Evolutionary conservation across 64 coral and sea anemone genomes (phyloP).

Genomic region (Montipora sp.): DNA sequence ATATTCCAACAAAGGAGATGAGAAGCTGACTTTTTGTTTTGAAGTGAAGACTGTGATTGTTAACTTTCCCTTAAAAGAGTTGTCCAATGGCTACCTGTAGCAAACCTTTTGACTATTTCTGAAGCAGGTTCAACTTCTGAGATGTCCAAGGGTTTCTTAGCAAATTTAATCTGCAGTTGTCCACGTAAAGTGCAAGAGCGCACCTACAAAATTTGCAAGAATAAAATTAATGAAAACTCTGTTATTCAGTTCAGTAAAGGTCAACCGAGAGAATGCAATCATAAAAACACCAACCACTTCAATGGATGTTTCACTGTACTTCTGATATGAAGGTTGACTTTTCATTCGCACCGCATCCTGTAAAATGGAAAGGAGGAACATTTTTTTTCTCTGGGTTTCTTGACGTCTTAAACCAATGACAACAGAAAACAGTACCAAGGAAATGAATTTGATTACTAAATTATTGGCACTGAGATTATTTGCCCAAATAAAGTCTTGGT

Average conservation of each 20-base stretch:
- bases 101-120: slow-evolving; percentile 95
- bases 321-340: slow-evolving; percentile 79
- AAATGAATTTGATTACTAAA: no score
- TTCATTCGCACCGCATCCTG: slow-evolving; percentile 85
- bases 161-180: slow-evolving; percentile 91
- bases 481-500: no score
- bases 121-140: slow-evolving; percentile 92
- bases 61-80: no score
- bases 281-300: slow-evolving; percentile 62
- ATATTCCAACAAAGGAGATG: no score
- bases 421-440: no score
- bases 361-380: background rate
- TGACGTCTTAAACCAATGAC: no score
- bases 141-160: slow-evolving; percentile 76
- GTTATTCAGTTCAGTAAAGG: background rate
- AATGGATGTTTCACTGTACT: slow-evolving; percentile 78
- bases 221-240: background rate
- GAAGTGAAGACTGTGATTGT: no score
- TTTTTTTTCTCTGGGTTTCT: background rate
- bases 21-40: no score
- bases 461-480: no score
- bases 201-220: slow-evolving; percentile 57
- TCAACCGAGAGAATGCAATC: background rate
- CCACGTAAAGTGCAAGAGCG: slow-evolving; percentile 96
- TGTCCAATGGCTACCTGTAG: slow-evolving; percentile 65